These are phyloP conservation scores for Azemiops feae DNA, from an alignment of 2,113 vertebrate genomes.

Conservation along the genomic window DNA sequence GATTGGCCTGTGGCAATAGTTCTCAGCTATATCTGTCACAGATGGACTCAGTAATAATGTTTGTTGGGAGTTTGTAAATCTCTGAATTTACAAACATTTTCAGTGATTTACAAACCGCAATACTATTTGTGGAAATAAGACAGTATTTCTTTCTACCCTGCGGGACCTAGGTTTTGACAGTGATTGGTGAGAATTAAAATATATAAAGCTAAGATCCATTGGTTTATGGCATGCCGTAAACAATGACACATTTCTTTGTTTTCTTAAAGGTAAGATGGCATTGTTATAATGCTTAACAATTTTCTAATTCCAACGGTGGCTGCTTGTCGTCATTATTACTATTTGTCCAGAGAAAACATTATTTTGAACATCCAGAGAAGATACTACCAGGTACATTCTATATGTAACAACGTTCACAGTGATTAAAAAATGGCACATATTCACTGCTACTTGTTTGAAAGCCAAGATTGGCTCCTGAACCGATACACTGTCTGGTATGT, in stretches of 20 bases:
- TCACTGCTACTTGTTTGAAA: background rate
- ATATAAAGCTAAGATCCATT: background rate
- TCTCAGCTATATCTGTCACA: background rate
- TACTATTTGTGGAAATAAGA: background rate
- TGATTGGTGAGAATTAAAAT: background rate
- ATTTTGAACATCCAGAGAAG: background rate
- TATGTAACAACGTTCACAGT: too few relatives aligned
- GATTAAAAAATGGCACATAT: background rate
- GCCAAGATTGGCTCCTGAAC: background rate
- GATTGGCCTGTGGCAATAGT: background rate
- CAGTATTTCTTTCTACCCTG: background rate
- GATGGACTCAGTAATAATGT: background rate
- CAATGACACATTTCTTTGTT: background rate
- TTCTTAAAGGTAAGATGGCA: slow-evolving; percentile 8
- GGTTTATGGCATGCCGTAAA: background rate
- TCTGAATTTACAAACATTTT: background rate
- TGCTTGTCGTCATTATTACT: background rate
- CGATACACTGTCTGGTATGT: background rate
- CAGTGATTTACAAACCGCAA: background rate
- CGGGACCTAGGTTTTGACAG: background rate
- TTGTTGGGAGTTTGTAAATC: background rate
- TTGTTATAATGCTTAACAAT: background rate
- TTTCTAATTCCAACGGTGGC: background rate
- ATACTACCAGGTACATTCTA: background rate
- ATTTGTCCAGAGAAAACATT: background rate